A percentile compares a stretch with the other conserved stretches of the same genome.
These are phyloP conservation scores for Enteromius radiatus DNA, from an alignment of 2,797 vertebrate genomes.

Conservation along the genomic window DNA sequence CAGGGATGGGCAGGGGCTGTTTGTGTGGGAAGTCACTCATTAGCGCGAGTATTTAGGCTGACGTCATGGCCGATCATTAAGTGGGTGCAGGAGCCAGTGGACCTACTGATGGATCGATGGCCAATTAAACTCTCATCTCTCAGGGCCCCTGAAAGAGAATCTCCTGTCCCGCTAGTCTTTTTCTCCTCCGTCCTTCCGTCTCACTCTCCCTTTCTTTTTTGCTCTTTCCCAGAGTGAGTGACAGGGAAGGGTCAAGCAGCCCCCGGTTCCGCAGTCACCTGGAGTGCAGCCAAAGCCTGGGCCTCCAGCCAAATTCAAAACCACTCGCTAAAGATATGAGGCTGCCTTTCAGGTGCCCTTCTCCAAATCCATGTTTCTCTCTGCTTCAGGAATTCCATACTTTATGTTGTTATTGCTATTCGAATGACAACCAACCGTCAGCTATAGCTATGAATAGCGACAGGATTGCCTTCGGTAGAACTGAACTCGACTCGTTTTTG, in stretches of 20 bases:
- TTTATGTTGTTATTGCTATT: conserved; percentile 50
- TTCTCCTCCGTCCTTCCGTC: conserved; percentile 54
- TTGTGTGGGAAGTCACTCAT: conserved; percentile 40
- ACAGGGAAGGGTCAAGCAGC: conserved; percentile 58
- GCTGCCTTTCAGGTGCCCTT: conserved; percentile 61
- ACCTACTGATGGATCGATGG: conserved; percentile 70
- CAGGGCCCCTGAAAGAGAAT: conserved; percentile 68
- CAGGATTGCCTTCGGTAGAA: neutral
- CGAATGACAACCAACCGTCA: conserved; percentile 1
- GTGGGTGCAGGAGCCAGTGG: conserved; percentile 50
- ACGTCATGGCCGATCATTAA: conserved; percentile 59
- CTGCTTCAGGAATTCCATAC: conserved; percentile 33
- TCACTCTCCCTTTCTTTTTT: conserved; percentile 54
- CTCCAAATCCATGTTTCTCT: conserved; percentile 44
- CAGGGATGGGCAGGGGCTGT: neutral
- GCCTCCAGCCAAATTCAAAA: conserved; percentile 53
- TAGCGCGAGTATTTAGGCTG: conserved; percentile 48
- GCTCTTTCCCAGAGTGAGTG: conserved; percentile 63
- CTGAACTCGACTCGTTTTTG: neutral
- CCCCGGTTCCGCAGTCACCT: conserved; percentile 61
- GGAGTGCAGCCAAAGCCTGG: conserved; percentile 63
- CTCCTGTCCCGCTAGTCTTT: conserved; percentile 62
- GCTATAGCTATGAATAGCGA: neutral
- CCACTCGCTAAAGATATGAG: conserved; percentile 57
- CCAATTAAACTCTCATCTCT: conserved; percentile 79